Evolutionary conservation across 1,140 invertebrate species (phyloP).

Genomic region (Drosophila yakuba): DNA sequence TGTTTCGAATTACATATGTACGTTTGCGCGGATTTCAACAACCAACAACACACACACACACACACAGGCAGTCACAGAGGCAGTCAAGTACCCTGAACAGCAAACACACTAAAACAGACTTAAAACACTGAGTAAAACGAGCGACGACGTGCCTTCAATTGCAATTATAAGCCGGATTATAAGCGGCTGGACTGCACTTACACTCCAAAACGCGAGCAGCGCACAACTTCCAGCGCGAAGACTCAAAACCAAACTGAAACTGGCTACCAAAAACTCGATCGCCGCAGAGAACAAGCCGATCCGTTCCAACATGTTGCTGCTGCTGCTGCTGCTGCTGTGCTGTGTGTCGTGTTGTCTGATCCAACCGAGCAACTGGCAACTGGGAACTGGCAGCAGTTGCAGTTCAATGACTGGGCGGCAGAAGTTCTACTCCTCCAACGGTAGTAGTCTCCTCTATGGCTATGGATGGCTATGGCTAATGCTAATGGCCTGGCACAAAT

Average conservation of each 20-base stretch:
- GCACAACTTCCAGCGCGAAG: constrained; percentile 68
- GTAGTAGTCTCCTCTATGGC: constrained; percentile 32
- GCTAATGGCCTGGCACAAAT: constrained; percentile 69
- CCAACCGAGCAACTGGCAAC: neutral
- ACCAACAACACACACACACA: constrained; percentile 30
- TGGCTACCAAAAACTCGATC: constrained; percentile 76
- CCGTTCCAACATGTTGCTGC: constrained; percentile 31
- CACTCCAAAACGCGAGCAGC: constrained; percentile 64
- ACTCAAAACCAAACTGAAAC: constrained; percentile 71
- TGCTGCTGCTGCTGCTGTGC: neutral
- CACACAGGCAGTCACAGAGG: neutral
- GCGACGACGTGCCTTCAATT: constrained; percentile 71
- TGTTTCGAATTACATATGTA: constrained; percentile 21
- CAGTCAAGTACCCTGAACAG: constrained; percentile 25
- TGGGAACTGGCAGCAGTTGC: constrained; percentile 33
- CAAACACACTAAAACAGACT: constrained; percentile 1
- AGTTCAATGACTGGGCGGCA: constrained; percentile 67
- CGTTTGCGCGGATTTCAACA: constrained; percentile 57
- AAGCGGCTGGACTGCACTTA: constrained; percentile 61
- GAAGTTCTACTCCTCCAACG: constrained; percentile 64
- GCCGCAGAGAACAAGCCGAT: constrained; percentile 67
- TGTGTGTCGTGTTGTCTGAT: no score
- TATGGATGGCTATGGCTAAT: constrained; percentile 34
- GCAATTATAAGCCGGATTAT: constrained; percentile 80
- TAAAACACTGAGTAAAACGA: constrained; percentile 13